Evolutionary conservation across 1,140 invertebrate genomes (phyloP).

Genomic region (Bradysia coprophila): DNA sequence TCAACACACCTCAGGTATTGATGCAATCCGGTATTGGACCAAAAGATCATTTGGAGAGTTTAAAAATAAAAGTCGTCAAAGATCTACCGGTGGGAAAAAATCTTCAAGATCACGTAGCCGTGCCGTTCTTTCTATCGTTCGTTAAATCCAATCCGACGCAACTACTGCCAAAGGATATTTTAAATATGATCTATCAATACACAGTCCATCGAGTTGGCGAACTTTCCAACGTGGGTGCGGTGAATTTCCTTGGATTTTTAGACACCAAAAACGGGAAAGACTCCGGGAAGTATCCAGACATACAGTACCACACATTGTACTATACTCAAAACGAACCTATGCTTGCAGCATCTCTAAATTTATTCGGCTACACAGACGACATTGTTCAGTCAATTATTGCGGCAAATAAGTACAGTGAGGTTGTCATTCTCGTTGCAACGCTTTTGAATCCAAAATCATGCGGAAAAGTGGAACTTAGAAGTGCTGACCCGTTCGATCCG

Average conservation of each 20-base stretch:
- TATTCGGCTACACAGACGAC: conserved; percentile 5
- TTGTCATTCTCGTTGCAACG: conserved; percentile 13
- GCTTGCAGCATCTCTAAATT: conserved; percentile 14
- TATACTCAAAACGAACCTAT: conserved; percentile 19
- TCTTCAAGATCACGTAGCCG: conserved; percentile 45
- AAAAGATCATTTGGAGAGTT: conserved; percentile 43
- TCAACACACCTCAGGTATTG: conserved; percentile 57
- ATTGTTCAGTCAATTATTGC: conserved; percentile 1
- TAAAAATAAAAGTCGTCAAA: conserved; percentile 46
- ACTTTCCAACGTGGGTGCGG: conserved; percentile 18
- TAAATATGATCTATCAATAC: conserved; percentile 20
- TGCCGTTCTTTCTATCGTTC: background rate
- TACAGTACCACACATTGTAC: conserved; percentile 22
- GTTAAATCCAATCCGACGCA: background rate
- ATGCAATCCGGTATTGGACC: conserved; percentile 76
- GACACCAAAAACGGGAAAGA: conserved; percentile 19
- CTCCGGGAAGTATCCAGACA: conserved; percentile 23
- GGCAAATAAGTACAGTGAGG: background rate
- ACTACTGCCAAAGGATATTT: conserved; percentile 11
- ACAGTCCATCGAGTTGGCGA: conserved; percentile 19
- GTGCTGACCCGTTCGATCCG: conserved; percentile 29
- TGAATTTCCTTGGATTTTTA: conserved; percentile 23
- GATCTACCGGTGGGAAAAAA: conserved; percentile 57
- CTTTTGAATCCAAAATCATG: conserved; percentile 29
- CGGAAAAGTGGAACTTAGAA: conserved; percentile 28